phyloP scores from a whole-genome alignment of 2,797 vertebrate genomes.

The Ataeniobius toweri region DNA sequence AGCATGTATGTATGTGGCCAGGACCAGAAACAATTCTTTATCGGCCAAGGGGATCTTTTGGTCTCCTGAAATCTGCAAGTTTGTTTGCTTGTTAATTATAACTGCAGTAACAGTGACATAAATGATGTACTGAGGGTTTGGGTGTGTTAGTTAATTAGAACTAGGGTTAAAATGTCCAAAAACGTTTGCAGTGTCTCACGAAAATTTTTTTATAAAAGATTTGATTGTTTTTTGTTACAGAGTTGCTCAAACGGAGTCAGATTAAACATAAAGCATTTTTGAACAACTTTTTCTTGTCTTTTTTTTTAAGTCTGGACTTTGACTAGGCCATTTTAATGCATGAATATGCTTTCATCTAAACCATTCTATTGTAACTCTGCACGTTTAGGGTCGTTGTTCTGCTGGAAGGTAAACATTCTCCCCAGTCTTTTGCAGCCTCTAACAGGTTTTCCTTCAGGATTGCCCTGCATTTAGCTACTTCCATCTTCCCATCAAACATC shows the following conservation, averaged over 20 bases:
- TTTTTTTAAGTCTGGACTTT: background rate
- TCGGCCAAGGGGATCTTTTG: background rate
- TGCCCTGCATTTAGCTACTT: background rate
- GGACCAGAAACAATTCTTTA: background rate
- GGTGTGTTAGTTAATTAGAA: background rate
- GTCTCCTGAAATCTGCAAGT: background rate
- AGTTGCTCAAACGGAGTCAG: background rate
- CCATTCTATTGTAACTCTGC: background rate
- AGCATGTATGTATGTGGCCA: background rate
- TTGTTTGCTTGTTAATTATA: background rate
- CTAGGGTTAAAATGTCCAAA: background rate
- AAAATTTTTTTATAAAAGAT: background rate
- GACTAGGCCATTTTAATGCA: background rate
- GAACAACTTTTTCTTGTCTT: background rate
- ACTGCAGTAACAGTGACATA: background rate
- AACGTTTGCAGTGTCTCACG: background rate
- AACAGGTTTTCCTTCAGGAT: background rate
- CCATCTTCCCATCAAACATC: background rate
- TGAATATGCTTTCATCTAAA: background rate
- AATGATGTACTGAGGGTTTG: background rate
- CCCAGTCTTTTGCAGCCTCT: background rate
- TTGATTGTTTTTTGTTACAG: background rate
- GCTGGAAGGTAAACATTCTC: background rate
- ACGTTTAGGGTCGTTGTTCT: background rate
- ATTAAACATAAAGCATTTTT: background rate